Conservation (phyloP, 2,797 vertebrate species). For the Hoplostethus atlanticus region DNA sequence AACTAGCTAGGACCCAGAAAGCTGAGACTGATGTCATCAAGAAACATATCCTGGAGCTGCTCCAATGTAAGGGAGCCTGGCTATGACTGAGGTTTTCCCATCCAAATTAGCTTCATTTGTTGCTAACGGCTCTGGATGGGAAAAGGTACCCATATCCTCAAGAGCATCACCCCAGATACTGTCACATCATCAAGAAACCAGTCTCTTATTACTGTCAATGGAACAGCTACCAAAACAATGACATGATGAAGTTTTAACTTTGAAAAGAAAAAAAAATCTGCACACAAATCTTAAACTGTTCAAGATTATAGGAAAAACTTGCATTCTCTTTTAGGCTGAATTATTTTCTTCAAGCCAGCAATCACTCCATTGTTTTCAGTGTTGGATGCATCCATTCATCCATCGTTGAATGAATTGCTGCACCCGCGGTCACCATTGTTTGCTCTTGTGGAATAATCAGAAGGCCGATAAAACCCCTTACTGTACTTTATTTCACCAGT, state of each 20-base stretch:
- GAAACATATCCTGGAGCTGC: background rate
- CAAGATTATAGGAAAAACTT: conserved; percentile 11
- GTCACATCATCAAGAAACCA: background rate
- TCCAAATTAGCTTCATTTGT: background rate
- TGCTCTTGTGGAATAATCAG: background rate
- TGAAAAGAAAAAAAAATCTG: too few relatives aligned
- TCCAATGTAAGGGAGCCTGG: background rate
- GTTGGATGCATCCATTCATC: background rate
- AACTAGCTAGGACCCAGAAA: background rate
- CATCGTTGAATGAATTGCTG: conserved; percentile 15
- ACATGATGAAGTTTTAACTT: too few relatives aligned
- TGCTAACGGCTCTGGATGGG: background rate
- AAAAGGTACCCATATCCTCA: background rate
- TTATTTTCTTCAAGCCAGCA: conserved; percentile 9
- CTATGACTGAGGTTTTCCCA: conserved; percentile 3
- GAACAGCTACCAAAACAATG: too few relatives aligned
- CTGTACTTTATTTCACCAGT: too few relatives aligned
- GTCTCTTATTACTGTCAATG: too few relatives aligned
- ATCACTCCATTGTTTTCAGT: conserved; percentile 37
- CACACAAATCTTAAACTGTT: conserved; percentile 7
- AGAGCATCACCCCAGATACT: background rate
- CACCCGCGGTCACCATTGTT: conserved; percentile 32
- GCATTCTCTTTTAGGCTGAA: conserved; percentile 14
- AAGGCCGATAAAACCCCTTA: background rate
- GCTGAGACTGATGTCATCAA: background rate